These are phyloP conservation scores for Neogale vison DNA, from an alignment of 2,113 vertebrate genomes.

Conservation along the genomic window DNA sequence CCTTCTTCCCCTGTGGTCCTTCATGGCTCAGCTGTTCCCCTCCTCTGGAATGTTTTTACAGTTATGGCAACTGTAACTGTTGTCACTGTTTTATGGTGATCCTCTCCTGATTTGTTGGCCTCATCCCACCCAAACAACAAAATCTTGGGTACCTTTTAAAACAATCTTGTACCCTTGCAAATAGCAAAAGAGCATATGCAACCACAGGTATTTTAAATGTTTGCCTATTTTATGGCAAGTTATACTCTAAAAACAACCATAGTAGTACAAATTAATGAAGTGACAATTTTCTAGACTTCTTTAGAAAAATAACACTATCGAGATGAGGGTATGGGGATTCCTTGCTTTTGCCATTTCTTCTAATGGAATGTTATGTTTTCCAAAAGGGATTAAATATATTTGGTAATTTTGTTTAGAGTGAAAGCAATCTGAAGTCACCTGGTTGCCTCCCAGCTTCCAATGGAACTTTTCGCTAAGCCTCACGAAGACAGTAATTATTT, in stretches of 20 bases:
- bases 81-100: no score
- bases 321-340: not conserved
- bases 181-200: not conserved
- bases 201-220: not conserved
- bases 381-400: not conserved
- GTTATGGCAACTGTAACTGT: no score
- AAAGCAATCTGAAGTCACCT: not conserved
- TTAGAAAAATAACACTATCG: not conserved
- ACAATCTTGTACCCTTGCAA: not conserved
- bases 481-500: not conserved
- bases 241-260: not conserved
- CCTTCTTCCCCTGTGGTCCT: not conserved
- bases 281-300: not conserved
- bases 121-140: not conserved
- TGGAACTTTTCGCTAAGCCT: not conserved
- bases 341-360: not conserved
- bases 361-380: not conserved
- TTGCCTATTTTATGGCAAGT: not conserved
- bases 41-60: not conserved
- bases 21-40: accelerated
- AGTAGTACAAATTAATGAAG: not conserved
- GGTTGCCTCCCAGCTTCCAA: not conserved
- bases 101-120: not conserved
- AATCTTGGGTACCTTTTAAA: not conserved
- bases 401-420: not conserved